Conservation (phyloP, 2,113 vertebrate species). For the Clarias batrachus region DNA sequence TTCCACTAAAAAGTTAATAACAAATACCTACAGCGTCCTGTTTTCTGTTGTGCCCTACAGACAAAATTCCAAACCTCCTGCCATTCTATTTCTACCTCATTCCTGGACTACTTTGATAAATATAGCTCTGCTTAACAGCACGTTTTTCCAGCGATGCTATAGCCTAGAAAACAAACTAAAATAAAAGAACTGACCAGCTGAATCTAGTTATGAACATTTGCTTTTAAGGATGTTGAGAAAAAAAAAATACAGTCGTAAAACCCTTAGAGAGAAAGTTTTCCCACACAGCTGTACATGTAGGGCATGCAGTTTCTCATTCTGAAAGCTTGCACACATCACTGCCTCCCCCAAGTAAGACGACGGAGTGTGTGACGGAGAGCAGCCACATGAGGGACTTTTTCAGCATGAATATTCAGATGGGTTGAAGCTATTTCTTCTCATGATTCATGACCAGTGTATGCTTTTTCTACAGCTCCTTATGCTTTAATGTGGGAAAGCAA, state of each 20-base stretch:
- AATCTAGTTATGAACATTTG: conserved; percentile 29
- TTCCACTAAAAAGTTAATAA: neutral
- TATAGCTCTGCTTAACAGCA: neutral
- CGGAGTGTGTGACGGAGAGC: conserved; percentile 2
- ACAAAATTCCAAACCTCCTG: neutral
- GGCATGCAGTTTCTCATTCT: conserved; percentile 16
- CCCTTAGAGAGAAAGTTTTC: neutral
- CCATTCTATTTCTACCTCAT: neutral
- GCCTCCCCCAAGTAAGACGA: neutral
- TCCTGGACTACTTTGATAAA: neutral
- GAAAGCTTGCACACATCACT: conserved; percentile 7
- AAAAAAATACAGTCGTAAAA: neutral
- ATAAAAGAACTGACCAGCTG: neutral
- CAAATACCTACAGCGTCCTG: neutral
- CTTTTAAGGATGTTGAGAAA: neutral
- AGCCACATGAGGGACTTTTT: neutral
- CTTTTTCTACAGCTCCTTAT: conserved; percentile 20
- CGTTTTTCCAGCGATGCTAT: conserved; percentile 8
- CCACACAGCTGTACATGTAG: conserved; percentile 2
- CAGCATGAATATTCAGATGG: conserved; percentile 28
- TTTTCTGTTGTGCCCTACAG: neutral
- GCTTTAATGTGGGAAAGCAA: conserved; percentile 61
- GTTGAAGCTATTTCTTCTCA: conserved; percentile 62
- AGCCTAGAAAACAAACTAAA: conserved; percentile 12
- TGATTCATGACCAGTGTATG: conserved; percentile 60